phyloP scores from a whole-genome alignment of 2,797 vertebrate genomes.

The Stomatorhinus walkeri region DNA sequence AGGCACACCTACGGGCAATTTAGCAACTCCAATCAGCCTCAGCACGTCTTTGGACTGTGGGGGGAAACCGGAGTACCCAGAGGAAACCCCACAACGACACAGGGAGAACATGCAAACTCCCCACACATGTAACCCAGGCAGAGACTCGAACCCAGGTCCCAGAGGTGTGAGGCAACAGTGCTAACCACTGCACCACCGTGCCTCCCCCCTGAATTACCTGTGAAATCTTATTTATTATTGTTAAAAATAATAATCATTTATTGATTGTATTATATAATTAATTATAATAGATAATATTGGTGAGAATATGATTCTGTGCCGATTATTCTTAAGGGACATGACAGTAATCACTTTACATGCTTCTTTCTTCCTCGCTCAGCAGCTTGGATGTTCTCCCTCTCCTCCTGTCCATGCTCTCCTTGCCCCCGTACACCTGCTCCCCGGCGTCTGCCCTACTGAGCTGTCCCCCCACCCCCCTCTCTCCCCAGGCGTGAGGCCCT shows the following conservation, averaged over 20 bases:
- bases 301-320: background rate
- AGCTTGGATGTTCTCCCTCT: background rate
- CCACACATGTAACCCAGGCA: too few species aligned
- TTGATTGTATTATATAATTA: background rate
- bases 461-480: background rate
- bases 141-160: too few species aligned
- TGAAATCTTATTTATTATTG: background rate
- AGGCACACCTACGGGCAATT: too few species aligned
- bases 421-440: background rate
- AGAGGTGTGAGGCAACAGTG: too few species aligned
- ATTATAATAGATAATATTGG: background rate
- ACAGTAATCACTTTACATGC: background rate
- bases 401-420: background rate
- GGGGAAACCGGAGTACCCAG: too few species aligned
- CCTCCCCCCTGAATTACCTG: background rate
- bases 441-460: background rate
- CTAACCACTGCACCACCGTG: too few species aligned
- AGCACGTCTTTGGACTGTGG: too few species aligned
- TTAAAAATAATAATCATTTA: background rate
- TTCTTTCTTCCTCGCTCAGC: background rate
- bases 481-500: constrained; percentile 74
- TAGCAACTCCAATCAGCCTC: too few species aligned
- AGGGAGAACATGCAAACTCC: too few species aligned
- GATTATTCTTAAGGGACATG: background rate
- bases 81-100: too few species aligned